Base-by-base conservation (phyloP, 2,113 vertebrate genomes). In the Oceanodroma tethys region DNA sequence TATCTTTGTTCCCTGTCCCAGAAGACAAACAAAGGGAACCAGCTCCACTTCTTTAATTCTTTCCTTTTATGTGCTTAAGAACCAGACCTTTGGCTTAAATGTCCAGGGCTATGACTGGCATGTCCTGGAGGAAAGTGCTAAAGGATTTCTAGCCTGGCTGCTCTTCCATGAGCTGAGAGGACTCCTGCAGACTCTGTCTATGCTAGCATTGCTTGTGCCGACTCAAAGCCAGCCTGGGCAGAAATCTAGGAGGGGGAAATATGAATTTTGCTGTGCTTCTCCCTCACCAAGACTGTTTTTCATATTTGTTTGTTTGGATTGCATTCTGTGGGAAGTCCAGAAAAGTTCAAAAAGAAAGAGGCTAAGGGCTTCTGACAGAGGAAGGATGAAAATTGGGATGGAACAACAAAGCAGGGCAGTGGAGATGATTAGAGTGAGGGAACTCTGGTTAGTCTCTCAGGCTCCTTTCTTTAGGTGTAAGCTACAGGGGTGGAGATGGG, bases 91-190 rank as follows among this genome's bases (percentile, higher is more conserved):
- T 62, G 65, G 40, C 29, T 82, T 79, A 60, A 79, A 60, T 16
- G 15, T 66, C 40, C 34, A 62, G 18, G 58, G 21, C 21, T 65
- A 40, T 73, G 38, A 40, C 32, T 58, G 36, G 16, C 0, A 0
- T 30, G 25, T 25, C 65, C 50, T 36, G 5, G 11, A 74, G 50
- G 36, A 79, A 91, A 93, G 59, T 79, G 22, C 11, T 56, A 47
- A 81, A 65, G 60, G 26, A 56, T 50, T 93, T 93, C 71, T 65
- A 73, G 11, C 27, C 16, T 79, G 74, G 13, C n/a, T 81, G 70
- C 38, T 60, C 59, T 70, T 78, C 6, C 10, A 12, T 50, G 32
- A 78, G 9, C 55, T 85, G 55, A 70, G 59, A 60, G 48, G 43
- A 53, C 38, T 78, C n/a, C 32, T 73, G 53, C 11, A 63, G 52